Conservation (phyloP, 2,888 invertebrate genomes). For the Invenusta paracnida region DNA sequence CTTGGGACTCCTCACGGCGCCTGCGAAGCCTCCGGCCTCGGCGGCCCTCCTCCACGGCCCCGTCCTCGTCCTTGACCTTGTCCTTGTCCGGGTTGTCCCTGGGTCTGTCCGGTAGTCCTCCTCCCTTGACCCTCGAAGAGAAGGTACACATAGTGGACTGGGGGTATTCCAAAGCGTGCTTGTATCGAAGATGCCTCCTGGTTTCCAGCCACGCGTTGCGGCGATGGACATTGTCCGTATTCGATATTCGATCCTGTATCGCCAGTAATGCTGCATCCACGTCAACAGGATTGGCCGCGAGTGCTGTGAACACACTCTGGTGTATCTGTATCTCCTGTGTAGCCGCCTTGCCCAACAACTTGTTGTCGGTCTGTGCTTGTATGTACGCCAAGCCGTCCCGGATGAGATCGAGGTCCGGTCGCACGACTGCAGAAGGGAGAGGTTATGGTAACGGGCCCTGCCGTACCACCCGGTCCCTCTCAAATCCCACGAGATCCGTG, state of each 20-base stretch:
- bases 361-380: background rate
- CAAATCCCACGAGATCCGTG: too few species aligned
- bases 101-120: background rate
- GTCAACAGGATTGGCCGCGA: background rate
- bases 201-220: background rate
- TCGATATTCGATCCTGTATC: background rate
- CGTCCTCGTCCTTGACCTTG: background rate
- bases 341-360: background rate
- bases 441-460: too few species aligned
- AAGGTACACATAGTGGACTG: background rate
- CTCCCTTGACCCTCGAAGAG: background rate
- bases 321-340: background rate
- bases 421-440: background rate
- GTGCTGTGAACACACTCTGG: background rate
- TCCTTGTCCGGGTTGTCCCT: background rate
- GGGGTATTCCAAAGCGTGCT: background rate
- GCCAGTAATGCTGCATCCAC: background rate
- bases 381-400: background rate
- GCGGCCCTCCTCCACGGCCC: too few species aligned
- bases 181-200: background rate
- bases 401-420: background rate
- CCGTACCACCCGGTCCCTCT: too few species aligned
- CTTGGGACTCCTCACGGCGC: too few species aligned
- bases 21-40: too few species aligned
- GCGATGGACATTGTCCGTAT: background rate